These are phyloP conservation scores for Xenopus borealis DNA, from an alignment of 2,113 vertebrate genomes.

Conservation along the genomic window DNA sequence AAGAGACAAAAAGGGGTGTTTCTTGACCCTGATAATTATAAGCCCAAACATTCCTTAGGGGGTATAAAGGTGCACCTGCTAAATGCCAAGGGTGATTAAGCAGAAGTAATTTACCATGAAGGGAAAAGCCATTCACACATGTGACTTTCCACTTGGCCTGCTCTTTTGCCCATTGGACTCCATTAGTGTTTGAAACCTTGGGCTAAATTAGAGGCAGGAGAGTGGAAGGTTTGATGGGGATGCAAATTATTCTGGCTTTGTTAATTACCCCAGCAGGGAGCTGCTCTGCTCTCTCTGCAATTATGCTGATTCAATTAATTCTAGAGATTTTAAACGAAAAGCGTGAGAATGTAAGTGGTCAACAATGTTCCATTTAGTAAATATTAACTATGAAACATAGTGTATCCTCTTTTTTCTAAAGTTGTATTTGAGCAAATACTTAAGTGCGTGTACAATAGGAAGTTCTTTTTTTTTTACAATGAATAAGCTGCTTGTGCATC, in stretches of 20 bases:
- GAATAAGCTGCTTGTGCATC: too few species aligned
- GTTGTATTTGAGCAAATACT: too few species aligned
- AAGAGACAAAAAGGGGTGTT: neutral
- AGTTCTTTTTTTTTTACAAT: too few species aligned
- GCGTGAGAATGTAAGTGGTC: conserved; percentile 32
- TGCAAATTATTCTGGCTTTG: conserved; percentile 21
- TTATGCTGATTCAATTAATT: conserved; percentile 40
- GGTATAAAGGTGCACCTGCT: conserved; percentile 36
- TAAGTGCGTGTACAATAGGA: too few species aligned
- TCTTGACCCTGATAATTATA: conserved; percentile 22
- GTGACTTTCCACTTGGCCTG: conserved; percentile 21
- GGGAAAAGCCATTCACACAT: conserved; percentile 35
- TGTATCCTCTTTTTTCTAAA: neutral
- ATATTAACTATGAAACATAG: conserved; percentile 22
- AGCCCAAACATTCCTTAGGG: conserved; percentile 13
- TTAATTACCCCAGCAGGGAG: conserved; percentile 41
- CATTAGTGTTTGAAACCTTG: conserved; percentile 21
- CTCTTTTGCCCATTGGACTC: conserved; percentile 8
- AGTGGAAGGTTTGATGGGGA: conserved; percentile 32
- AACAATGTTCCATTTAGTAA: neutral
- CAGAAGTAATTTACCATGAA: conserved; percentile 39
- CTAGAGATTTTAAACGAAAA: conserved; percentile 16
- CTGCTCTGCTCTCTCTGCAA: conserved; percentile 11
- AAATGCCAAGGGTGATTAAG: conserved; percentile 36
- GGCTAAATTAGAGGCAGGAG: conserved; percentile 6